Evolutionary conservation across 2,797 vertebrate genomes (phyloP), one percentile per base, ranked within the genome.

Genomic region (Thamnophis elegans): DNA sequence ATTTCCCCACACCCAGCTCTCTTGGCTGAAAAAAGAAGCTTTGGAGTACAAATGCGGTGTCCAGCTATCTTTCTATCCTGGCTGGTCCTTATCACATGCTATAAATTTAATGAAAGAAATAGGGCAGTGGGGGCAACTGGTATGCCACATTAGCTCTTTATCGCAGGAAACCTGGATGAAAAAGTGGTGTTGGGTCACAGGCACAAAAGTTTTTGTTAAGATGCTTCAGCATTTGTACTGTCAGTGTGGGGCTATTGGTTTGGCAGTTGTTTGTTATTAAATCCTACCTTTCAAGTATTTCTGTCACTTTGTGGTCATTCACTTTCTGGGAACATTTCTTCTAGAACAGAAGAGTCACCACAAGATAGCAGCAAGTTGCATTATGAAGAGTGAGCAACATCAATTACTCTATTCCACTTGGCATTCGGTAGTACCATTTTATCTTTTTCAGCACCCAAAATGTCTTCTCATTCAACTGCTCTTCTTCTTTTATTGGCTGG

Each of bases 1-100:
- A 93, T 96, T 95, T 97, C 87, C 96, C 94, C 95, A 90, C 95
- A 97, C 82, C 93, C 62, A 95, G 87, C 56, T 95, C 87, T 95
- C 86, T 94, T 94, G 91, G 92, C 91, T 94, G 85, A 97, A 95
- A 92, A 94, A 88, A 95, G 86, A 1, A 6, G n/a, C 54, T 95
- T 94, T 91, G 51, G 94, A 95, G 59, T 91, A 92, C 85, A 95
- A 94, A 89, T 8, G 42, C 1, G 88, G 73, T 86, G 59, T 89
- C 65, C 58, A 92, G 90, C 93, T 95, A 90, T 94, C 92, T 94
- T 68, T 82, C 54, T 88, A 90, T 73, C 59, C 91, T 92, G 73
- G 53, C 91, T 55, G 42, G 92, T 88, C 89, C 90, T 1, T 0
- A 58, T 88, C 68, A 12, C 25, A 54, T 16, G 42, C 78, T 94